A percentile compares a stretch with the other conserved stretches of the same genome.
Conservation (phyloP, 2,113 vertebrate species). For the Cephalopterus ornatus region DNA sequence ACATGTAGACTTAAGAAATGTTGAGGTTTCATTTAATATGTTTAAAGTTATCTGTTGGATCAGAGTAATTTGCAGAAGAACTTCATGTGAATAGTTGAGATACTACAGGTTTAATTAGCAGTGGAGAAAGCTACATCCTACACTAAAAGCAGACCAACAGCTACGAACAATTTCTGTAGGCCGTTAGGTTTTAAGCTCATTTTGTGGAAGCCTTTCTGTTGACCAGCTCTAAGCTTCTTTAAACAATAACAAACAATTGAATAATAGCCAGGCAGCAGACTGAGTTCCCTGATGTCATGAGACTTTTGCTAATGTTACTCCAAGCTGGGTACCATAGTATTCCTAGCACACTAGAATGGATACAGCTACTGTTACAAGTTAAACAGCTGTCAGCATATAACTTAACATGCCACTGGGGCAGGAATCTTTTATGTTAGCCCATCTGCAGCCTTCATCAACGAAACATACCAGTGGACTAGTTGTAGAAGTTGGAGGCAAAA, state of each 20-base stretch:
- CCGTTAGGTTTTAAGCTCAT: neutral
- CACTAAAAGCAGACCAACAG: neutral
- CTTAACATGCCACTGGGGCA: neutral
- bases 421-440: neutral
- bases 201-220: neutral
- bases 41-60: neutral
- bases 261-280: neutral
- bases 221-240: neutral
- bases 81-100: neutral
- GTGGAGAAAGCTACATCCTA: neutral
- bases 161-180: neutral
- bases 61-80: neutral
- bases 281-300: neutral
- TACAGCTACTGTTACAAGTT: neutral
- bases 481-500: neutral
- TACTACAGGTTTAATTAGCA: neutral
- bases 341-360: neutral
- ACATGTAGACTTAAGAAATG: neutral
- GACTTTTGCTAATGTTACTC: neutral
- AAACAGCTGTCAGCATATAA: neutral
- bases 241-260: neutral
- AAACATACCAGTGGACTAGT: neutral
- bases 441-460: neutral
- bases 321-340: neutral
- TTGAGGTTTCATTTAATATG: fast-evolving